Evolutionary conservation across 2,797 vertebrate species (phyloP), one percentile per base, ranked within the genome.

Genomic region (Sebastes wilsoni): DNA sequence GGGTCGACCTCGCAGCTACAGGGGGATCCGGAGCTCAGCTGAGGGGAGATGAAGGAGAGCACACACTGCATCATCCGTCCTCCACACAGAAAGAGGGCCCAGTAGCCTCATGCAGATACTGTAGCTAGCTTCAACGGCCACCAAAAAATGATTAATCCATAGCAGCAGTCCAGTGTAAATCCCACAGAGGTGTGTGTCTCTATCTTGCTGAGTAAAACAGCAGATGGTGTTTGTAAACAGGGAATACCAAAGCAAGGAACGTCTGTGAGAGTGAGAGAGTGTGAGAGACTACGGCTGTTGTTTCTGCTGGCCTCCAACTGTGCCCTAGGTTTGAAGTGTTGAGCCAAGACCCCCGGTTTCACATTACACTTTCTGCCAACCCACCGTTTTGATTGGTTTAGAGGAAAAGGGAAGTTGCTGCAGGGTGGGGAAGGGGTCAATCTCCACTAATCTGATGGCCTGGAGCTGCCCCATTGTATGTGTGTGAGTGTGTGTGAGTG

Each of bases 21-120:
- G 68, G 95, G 75, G 56, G 96, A 92, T 80, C 97, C 95, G 0
- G 95, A 94, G 1, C 97, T 97, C 93, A 98, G 96, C 97, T 98
- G 96, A 36, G 49, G 90, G 93, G 85, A 94, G 74, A 93, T 86
- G 93, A 95, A 86, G 93, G 83, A 95, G 92, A 94, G 84, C 77
- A 95, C 85, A 72, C 46, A 91, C 93, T 90, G 91, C 91, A 91
- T 95, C 92, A 94, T 85, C 88, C 94, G 95, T 88, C 85, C 77
- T 83, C 78, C 77, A 76, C 80, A 80, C 67, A 80, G 84, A 76
- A 68, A 86, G 76, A 79, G 61, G 88, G 85, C 76, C 82, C 79
- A 52, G 85, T 34, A 42, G 80, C 71, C 82, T 85, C 82, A 88
- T 73, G 78, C 68, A 86, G 60, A 65, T 13, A 62, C 66, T 28